Base-by-base conservation (phyloP, 2,113 vertebrate genomes). In the Melanerpes formicivorus region DNA sequence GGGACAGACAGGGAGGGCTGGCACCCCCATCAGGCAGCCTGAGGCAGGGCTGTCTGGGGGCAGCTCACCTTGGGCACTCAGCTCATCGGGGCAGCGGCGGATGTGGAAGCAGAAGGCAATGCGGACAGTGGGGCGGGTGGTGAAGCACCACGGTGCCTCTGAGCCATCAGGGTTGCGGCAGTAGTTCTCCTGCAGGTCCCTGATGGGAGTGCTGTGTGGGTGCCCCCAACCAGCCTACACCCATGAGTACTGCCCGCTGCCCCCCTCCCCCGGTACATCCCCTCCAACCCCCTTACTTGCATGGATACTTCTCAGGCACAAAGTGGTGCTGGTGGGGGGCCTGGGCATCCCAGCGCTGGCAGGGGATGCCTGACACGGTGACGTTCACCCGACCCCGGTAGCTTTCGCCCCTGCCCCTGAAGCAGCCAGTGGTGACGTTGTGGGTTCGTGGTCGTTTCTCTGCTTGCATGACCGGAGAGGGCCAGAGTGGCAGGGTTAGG, bases 81-180 rank as follows among this genome's bases (percentile, higher is more conserved):
- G 97, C 85, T 99, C 98, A 0, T 99, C 98, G 0, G 97, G 93
- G 79, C 99, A 99, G 75, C 99, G 99, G 93, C 98, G 98, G 95
- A 99, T 99, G 96, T 99, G 99, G 93, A 99, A 98, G 91, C 99
- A 99, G 83, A 99, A 99, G 30, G 98, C 99, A 0, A 98, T 93
- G 58, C 98, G 98, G 97, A 99, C 65, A 14, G 96, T 96, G 2
- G 97, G 75, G 50, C 95, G 94, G 9, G 98, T 95, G 1, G 99
- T 99, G 96, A 99, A 99, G 94, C 99, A 99, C 99, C 99, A 99
- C 2, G 99, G 99, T 11, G 99, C 99, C 96, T 99, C 99, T 0
- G 99, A 99, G 27, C 98, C 99, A 0, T 99, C 99, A 0, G 99
- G 99, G 92, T 99, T 99, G 75, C 99, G 97, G 93, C 99, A 99